phyloP scores from a whole-genome alignment of 2,888 invertebrate genomes.

The Nasonovia ribisnigri region DNA sequence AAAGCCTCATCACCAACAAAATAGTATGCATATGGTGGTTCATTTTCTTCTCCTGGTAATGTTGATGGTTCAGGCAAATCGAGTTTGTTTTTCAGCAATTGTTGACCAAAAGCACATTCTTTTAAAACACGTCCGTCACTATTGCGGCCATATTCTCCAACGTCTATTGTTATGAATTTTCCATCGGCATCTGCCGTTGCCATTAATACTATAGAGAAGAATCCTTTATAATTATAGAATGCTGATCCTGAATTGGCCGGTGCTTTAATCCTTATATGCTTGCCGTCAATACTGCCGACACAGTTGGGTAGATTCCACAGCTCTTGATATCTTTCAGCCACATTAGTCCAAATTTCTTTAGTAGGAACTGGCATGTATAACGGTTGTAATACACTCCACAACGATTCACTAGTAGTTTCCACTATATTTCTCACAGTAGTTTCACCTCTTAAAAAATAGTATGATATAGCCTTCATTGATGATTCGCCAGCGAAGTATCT shows the following conservation, averaged over 20 bases:
- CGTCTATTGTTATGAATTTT: not conserved
- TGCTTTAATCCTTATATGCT: constrained; percentile 2
- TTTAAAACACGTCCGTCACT: not conserved
- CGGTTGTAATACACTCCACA: not conserved
- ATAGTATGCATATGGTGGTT: no score
- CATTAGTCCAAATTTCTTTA: not conserved
- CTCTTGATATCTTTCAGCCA: not conserved
- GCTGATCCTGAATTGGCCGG: constrained; percentile 4
- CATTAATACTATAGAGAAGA: constrained; percentile 3
- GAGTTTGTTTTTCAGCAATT: no score
- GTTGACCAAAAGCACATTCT: not conserved
- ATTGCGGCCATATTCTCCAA: not conserved
- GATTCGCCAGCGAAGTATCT: not conserved
- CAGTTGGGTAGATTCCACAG: constrained; percentile 14
- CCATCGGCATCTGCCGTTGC: constrained; percentile 23
- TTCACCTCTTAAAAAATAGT: constrained; percentile 29
- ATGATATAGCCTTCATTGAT: not conserved
- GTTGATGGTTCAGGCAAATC: no score
- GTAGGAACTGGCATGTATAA: not conserved
- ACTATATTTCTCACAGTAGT: not conserved
- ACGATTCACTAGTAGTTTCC: not conserved
- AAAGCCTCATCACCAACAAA: no score
- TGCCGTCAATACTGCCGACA: constrained; percentile 11
- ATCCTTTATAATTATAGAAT: constrained; percentile 20
- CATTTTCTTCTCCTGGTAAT: no score